phyloP scores from a whole-genome alignment of 2,888 invertebrate species.

The Drosophila suboccidentalis region DNA sequence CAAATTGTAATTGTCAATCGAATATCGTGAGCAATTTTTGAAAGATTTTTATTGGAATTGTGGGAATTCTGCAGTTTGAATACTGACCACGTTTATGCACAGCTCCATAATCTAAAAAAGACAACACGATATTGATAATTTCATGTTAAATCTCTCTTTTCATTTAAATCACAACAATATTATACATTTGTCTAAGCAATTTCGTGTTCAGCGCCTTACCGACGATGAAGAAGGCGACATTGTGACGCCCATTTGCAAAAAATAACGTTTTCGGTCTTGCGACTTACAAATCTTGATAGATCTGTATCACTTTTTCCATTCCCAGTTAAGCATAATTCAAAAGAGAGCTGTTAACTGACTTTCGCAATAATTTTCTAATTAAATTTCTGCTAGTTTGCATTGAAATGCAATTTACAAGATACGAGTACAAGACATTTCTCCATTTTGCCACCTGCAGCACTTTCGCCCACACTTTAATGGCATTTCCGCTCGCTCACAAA shows the following conservation, averaged over 20 bases:
- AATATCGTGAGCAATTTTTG: slow-evolving; percentile 45
- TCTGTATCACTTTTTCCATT: slow-evolving; percentile 6
- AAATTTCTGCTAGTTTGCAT: slow-evolving; percentile 12
- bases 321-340: background rate
- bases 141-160: background rate
- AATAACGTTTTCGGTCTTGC: no score
- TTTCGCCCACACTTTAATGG: slow-evolving; percentile 64
- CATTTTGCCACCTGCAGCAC: slow-evolving; percentile 60
- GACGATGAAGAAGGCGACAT: no score
- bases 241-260: no score
- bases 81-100: background rate
- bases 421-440: slow-evolving; percentile 31
- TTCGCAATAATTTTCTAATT: slow-evolving; percentile 23
- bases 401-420: slow-evolving; percentile 61
- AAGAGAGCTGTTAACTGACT: background rate
- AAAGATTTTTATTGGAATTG: slow-evolving; percentile 43
- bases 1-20: slow-evolving; percentile 57
- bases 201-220: no score
- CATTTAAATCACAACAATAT: background rate
- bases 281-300: background rate
- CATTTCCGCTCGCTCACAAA: slow-evolving; percentile 42
- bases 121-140: background rate
- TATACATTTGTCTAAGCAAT: no score
- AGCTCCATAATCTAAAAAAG: background rate
- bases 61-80: slow-evolving; percentile 32